phyloP scores from a whole-genome alignment of 2,113 vertebrate species.

The human region DNA sequence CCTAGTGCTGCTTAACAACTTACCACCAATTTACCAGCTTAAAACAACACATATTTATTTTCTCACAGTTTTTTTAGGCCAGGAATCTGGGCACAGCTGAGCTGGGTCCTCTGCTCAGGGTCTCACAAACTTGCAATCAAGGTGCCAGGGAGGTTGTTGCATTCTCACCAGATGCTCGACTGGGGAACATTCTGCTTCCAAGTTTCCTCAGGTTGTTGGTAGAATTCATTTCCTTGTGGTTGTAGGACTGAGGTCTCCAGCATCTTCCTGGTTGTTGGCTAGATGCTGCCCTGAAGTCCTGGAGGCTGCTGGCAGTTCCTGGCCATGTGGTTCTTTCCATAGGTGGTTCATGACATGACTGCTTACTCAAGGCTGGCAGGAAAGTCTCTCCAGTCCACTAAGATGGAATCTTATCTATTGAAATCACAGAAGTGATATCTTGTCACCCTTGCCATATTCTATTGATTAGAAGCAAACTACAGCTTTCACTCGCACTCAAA shows the following conservation, averaged over 20 bases:
- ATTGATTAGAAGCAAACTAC: neutral
- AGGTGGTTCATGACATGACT: neutral
- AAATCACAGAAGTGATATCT: neutral
- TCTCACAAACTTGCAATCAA: neutral
- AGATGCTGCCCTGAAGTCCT: neutral
- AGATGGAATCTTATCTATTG: neutral
- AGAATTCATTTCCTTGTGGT: neutral
- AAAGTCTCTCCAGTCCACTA: neutral
- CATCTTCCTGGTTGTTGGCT: neutral
- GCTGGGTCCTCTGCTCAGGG: neutral
- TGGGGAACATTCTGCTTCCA: neutral
- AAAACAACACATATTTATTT: neutral
- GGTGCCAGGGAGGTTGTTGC: neutral
- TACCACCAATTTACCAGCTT: neutral
- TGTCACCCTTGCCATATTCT: neutral
- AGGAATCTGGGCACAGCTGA: neutral
- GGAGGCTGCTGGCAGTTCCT: neutral
- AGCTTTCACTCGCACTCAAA: neutral
- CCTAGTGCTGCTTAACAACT: neutral
- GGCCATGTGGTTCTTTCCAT: neutral
- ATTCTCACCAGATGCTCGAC: neutral
- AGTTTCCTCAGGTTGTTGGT: neutral
- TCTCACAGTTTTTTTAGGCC: neutral
- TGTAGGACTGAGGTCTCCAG: neutral
- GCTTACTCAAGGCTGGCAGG: neutral